Conservation (phyloP, 2,113 vertebrate genomes). For the Centropus unirufus region DNA sequence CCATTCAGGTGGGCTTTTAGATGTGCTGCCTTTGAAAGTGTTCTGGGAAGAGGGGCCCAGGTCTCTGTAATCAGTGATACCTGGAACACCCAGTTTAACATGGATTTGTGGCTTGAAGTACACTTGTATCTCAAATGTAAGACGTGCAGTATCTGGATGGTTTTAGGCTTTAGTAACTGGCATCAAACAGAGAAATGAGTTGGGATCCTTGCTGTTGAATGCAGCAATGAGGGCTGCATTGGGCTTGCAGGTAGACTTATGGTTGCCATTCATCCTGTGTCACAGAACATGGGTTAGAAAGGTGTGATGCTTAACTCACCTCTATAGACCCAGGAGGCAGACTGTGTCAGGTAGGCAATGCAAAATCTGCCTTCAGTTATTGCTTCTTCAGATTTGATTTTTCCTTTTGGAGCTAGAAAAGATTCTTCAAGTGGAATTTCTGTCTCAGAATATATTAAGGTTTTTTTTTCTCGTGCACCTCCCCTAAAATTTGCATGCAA, state of each 20-base stretch:
- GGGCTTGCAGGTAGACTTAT: background rate
- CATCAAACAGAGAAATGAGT: background rate
- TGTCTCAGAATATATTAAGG: background rate
- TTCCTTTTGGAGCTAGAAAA: background rate
- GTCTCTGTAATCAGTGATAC: background rate
- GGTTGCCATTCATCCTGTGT: background rate
- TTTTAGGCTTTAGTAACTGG: background rate
- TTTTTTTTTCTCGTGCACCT: background rate
- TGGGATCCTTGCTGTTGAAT: background rate
- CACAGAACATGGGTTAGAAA: background rate
- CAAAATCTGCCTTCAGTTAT: background rate
- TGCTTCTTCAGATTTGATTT: background rate
- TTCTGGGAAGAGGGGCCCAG: background rate
- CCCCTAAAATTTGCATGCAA: background rate
- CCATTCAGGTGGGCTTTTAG: background rate
- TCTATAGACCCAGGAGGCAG: background rate
- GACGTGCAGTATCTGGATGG: background rate
- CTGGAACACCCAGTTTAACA: background rate
- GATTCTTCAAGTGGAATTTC: background rate
- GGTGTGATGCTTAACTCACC: background rate
- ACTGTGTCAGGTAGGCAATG: background rate
- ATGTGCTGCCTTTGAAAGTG: background rate
- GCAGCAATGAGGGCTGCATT: background rate
- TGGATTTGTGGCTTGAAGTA: background rate
- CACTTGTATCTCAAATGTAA: background rate